Evolutionary conservation across 2,113 vertebrate species (phyloP).

Genomic region (Bos indicus): DNA sequence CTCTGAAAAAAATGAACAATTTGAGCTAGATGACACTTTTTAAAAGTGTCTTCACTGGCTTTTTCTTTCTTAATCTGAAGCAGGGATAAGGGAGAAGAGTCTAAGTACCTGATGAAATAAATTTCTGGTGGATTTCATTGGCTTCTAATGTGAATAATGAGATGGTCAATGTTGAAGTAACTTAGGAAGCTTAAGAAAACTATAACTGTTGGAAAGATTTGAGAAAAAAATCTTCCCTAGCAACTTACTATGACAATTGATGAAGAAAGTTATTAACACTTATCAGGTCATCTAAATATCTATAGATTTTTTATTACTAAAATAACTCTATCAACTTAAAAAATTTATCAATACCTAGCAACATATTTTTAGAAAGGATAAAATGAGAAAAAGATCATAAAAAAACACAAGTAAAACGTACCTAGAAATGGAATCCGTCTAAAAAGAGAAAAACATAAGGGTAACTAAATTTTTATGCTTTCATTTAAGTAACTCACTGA

Average conservation of each 20-base stretch:
- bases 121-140: conserved; percentile 25
- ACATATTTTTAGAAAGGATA: conserved; percentile 5
- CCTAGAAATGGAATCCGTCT: conserved; percentile 93
- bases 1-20: not conserved
- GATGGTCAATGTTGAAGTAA: not conserved
- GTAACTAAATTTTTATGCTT: conserved; percentile 46
- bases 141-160: not conserved
- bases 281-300: not conserved
- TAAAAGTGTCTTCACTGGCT: not conserved
- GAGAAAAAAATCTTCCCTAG: not conserved
- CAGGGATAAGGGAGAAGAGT: not conserved
- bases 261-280: not conserved
- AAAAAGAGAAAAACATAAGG: conserved; percentile 65
- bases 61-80: conserved; percentile 6
- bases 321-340: not conserved
- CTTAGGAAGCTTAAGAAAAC: conserved; percentile 15
- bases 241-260: not conserved
- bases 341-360: not conserved
- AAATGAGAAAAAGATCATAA: not conserved
- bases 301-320: not conserved
- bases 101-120: not conserved
- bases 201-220: not conserved
- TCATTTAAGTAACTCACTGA: not conserved
- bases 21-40: not conserved
- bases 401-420: conserved; percentile 76